Evolutionary conservation across 2,888 invertebrate species (phyloP), one percentile per base, ranked within the genome.

Genomic region (Tenthredo amoena): DNA sequence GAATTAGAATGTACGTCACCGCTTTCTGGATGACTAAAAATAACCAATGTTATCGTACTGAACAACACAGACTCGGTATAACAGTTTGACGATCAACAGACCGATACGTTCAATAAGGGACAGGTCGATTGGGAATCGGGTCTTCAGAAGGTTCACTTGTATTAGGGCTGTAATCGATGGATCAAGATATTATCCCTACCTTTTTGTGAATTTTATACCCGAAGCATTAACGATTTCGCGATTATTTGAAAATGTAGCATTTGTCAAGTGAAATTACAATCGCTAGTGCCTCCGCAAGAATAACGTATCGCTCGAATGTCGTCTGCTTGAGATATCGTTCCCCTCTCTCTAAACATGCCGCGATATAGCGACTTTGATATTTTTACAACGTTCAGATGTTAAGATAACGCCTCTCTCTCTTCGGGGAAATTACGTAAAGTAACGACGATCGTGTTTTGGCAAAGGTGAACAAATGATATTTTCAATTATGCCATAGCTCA

Each of bases 191-290:
- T 6, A 50, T 18, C 7, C n/a, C n/a, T n/a, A 1, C 55, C 55
- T 55, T 1, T 55, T 55, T 55, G 2, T 7, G 2, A 55, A 55
- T 50, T 50, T n/a, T n/a, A 50, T 50, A 50, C 18, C 50, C 6
- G 18, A 5, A 18, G 5, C 0, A 50, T n/a, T 50, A 6, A 18
- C 6, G 18, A 50, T 1, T n/a, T 1, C 18, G 0, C n/a, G 1
- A n/a, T n/a, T 6, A 6, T 6, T 55, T 2, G 7, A 55, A 55
- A 55, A 18, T n/a, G 6, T 7, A n/a, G n/a, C n/a, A n/a, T 55
- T 55, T n/a, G n/a, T n/a, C 55, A n/a, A n/a, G n/a, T 55, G 55
- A 55, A 55, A 55, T 55, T n/a, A 55, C 55, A 55, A 55, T n/a
- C 55, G 55, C 7, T 1, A n/a, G n/a, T n/a, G 55, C 6, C 1